phyloP scores from a whole-genome alignment of 2,113 vertebrate species.

The Actenoides hombroni region DNA sequence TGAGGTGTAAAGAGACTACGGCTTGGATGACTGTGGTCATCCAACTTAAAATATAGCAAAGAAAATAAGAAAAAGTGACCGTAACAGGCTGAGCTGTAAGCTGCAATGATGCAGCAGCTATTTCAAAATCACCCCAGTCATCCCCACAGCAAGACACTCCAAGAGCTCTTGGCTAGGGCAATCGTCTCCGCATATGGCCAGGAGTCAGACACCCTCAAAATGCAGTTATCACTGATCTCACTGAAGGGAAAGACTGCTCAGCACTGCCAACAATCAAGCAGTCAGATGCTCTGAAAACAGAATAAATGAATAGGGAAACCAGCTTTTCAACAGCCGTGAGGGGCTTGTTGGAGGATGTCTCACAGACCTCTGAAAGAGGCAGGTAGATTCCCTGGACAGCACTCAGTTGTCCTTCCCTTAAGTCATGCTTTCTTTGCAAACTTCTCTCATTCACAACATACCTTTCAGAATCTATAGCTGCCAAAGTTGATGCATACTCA shows the following conservation, averaged over 20 bases:
- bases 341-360: fast-evolving
- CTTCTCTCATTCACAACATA: background rate
- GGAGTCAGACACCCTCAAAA: background rate
- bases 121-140: background rate
- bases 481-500: background rate
- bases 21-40: background rate
- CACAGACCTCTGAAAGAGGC: background rate
- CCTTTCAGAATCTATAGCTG: background rate
- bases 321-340: background rate
- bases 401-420: background rate
- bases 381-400: background rate
- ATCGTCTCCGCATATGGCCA: background rate
- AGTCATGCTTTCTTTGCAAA: background rate
- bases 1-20: background rate
- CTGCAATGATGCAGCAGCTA: background rate
- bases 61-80: background rate
- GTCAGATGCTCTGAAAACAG: background rate
- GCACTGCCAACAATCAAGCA: background rate
- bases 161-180: background rate
- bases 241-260: background rate
- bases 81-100: background rate
- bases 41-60: background rate
- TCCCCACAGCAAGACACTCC: background rate
- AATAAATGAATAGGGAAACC: background rate
- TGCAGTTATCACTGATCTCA: background rate